Percentiles rank a stretch among this genome's conserved stretches.
Conservation (phyloP, 2,888 invertebrate genomes). For the Uropetala carovei region DNA sequence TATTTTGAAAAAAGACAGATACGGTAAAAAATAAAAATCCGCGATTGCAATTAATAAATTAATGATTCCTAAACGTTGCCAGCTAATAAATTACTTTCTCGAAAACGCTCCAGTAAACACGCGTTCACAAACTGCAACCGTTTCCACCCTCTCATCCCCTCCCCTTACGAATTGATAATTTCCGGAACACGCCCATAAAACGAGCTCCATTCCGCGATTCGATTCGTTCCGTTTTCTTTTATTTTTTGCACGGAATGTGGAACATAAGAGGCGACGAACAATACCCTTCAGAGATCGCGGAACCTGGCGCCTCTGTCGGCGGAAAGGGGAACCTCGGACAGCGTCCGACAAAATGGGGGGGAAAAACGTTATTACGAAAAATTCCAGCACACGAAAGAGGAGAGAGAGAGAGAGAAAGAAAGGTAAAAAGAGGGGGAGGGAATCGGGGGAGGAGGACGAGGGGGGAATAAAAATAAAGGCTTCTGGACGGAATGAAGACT, state of each 20-base stretch:
- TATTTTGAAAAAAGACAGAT: too few relatives aligned
- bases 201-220: not conserved
- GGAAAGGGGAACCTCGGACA: constrained; percentile 24
- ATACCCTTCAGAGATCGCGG: not conserved
- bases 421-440: too few relatives aligned
- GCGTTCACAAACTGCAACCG: too few relatives aligned
- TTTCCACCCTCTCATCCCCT: not conserved
- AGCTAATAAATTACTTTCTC: too few relatives aligned
- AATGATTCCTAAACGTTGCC: too few relatives aligned
- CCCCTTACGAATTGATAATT: not conserved
- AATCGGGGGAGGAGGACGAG: not conserved
- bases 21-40: too few relatives aligned
- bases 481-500: constrained; percentile 18
- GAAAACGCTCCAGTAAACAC: too few relatives aligned
- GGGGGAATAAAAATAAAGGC: not conserved
- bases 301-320: constrained; percentile 13
- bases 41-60: too few relatives aligned
- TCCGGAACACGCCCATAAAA: not conserved
- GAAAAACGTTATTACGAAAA: constrained; percentile 4
- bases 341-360: constrained; percentile 28
- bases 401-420: not conserved
- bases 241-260: not conserved
- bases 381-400: not conserved
- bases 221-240: constrained; percentile 1
- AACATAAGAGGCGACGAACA: not conserved